Conservation (phyloP, 2,113 vertebrate genomes). For the Mastomys natalensis region DNA sequence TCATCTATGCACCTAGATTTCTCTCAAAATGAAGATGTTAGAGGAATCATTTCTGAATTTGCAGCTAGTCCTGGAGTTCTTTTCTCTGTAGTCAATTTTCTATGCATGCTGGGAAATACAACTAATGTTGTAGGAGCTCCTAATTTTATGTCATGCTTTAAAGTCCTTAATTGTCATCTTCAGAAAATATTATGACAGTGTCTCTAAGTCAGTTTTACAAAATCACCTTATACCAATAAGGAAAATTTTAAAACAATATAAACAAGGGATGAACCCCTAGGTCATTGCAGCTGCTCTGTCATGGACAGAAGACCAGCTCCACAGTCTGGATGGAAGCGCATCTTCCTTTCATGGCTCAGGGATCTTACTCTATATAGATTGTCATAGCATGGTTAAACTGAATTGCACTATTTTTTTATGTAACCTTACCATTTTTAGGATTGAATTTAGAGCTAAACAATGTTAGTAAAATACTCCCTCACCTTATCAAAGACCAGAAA, state of each 20-base stretch:
- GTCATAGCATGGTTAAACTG: not conserved
- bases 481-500: slow-evolving; percentile 39
- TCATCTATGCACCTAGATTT: slow-evolving; percentile 67
- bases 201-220: slow-evolving; percentile 77
- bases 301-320: slow-evolving; percentile 86
- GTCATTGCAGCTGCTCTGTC: slow-evolving; percentile 88
- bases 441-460: slow-evolving; percentile 50
- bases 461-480: slow-evolving; percentile 42
- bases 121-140: slow-evolving; percentile 76
- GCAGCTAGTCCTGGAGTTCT: slow-evolving; percentile 74
- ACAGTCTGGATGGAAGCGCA: slow-evolving; percentile 91
- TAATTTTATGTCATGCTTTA: slow-evolving; percentile 79
- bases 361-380: slow-evolving; percentile 79
- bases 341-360: slow-evolving; percentile 89
- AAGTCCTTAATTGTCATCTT: slow-evolving; percentile 77
- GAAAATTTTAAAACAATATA: not conserved
- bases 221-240: slow-evolving; percentile 76
- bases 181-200: slow-evolving; percentile 76
- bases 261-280: slow-evolving; percentile 72
- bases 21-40: slow-evolving; percentile 62
- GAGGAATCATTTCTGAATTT: slow-evolving; percentile 67
- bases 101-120: slow-evolving; percentile 71
- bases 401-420: not conserved
- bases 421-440: not conserved
- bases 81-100: slow-evolving; percentile 78